These are phyloP conservation scores for Ameiurus melas DNA, from an alignment of 2,113 vertebrate species.

Conservation along the genomic window DNA sequence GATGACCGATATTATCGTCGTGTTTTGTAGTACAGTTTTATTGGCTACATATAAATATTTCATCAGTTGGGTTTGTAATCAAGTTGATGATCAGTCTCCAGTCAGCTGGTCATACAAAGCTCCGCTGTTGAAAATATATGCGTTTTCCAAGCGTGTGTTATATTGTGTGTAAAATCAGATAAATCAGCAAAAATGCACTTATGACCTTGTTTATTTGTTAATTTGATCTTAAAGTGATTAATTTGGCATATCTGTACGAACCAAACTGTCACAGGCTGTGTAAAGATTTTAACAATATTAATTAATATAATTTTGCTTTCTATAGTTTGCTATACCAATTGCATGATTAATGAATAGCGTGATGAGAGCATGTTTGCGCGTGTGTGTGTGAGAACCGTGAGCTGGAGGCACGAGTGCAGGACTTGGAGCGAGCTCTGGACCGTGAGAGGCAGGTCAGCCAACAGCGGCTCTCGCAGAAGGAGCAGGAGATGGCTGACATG, in stretches of 20 bases:
- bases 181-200: not conserved
- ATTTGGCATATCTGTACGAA: not conserved
- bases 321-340: not conserved
- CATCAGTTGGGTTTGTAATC: not conserved
- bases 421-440: slow-evolving; percentile 74
- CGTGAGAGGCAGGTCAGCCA: slow-evolving; percentile 67
- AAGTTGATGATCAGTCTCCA: not conserved
- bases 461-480: slow-evolving; percentile 72
- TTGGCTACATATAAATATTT: not conserved
- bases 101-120: not conserved
- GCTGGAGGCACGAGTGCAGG: slow-evolving; percentile 69
- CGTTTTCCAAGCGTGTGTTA: not conserved
- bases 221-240: not conserved
- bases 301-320: not conserved
- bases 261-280: not conserved
- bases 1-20: not conserved
- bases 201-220: not conserved
- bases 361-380: not conserved
- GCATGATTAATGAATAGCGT: not conserved
- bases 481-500: slow-evolving; percentile 71
- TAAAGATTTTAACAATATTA: not conserved
- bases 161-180: not conserved
- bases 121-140: not conserved
- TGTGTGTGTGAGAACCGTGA: slow-evolving; percentile 65
- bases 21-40: not conserved